phyloP scores from a whole-genome alignment of 2,113 vertebrate species.

The Sprattus sprattus region DNA sequence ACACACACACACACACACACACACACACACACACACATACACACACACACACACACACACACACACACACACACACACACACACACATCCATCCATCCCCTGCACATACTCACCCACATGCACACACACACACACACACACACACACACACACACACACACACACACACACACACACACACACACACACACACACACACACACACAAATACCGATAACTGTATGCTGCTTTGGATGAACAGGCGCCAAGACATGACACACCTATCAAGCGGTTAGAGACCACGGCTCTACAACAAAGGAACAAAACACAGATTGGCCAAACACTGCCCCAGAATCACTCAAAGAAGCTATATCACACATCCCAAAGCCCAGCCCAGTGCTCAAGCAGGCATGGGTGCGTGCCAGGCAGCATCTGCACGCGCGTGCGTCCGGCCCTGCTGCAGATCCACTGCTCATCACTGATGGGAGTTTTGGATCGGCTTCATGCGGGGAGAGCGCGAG shows the following conservation, averaged over 20 bases:
- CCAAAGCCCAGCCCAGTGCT: background rate
- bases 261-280: background rate
- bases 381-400: background rate
- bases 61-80: background rate
- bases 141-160: background rate
- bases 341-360: background rate
- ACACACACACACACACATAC: no score
- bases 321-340: background rate
- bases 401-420: background rate
- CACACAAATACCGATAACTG: background rate
- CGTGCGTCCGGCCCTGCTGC: background rate
- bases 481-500: no score
- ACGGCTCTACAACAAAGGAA: background rate
- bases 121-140: background rate
- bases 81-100: background rate
- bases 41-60: background rate
- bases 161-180: background rate
- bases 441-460: background rate
- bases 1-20: no score
- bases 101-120: background rate
- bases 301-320: background rate
- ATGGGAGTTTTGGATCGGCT: background rate
- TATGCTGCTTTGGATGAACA: background rate
- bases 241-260: background rate
- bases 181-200: conserved; percentile 7